A percentile compares a stretch with the other conserved stretches of the same genome.
Evolutionary conservation across 2,113 vertebrate genomes (phyloP).

Genomic region (Myotis brandtii): DNA sequence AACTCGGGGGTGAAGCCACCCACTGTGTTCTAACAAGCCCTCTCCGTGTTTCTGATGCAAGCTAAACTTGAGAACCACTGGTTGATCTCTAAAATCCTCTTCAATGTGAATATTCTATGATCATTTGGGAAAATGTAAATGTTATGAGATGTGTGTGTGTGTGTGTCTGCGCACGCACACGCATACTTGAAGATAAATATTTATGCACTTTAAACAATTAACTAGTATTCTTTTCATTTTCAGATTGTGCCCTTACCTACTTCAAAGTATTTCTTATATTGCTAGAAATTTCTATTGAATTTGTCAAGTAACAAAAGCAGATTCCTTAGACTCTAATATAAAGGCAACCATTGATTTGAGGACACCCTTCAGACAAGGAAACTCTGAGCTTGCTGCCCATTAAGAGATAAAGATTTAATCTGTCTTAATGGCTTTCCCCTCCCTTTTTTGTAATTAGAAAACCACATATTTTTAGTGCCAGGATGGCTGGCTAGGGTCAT

Average conservation of each 20-base stretch:
- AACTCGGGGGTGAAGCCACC: not conserved
- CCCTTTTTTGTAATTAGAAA: constrained; percentile 35
- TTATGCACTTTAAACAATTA: not conserved
- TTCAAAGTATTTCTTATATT: constrained; percentile 42
- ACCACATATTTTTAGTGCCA: constrained; percentile 34
- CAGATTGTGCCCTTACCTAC: not conserved
- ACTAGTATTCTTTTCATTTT: not conserved
- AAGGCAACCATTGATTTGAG: constrained; percentile 38
- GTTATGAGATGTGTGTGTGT: not conserved
- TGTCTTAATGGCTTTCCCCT: not conserved
- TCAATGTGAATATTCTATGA: not conserved
- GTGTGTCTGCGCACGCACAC: too few species aligned
- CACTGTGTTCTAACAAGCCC: not conserved
- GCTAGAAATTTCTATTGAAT: not conserved
- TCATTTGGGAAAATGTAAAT: constrained; percentile 20
- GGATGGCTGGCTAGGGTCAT: not conserved
- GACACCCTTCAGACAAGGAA: constrained; percentile 27
- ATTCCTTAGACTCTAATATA: not conserved
- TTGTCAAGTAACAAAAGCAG: constrained; percentile 15
- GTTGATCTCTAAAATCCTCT: not conserved
- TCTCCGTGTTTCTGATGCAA: not conserved
- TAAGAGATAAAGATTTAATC: not conserved
- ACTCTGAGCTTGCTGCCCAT: not conserved
- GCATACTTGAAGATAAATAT: not conserved
- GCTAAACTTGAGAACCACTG: not conserved